Evolutionary conservation across 2,113 vertebrate genomes (phyloP).

Genomic region (Jacana jacana): DNA sequence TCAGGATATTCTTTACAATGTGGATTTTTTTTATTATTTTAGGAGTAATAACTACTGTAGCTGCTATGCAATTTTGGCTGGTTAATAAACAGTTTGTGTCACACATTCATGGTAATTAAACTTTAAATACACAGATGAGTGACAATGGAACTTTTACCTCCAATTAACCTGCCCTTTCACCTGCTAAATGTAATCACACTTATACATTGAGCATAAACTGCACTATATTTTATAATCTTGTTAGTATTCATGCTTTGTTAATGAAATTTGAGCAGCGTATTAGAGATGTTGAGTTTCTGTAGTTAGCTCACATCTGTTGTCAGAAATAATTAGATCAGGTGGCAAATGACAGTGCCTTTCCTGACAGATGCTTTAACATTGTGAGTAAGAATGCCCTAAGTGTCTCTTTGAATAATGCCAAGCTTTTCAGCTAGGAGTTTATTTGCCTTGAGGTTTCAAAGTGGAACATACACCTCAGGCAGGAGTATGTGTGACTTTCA

Average conservation of each 20-base stretch:
- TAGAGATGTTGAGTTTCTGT: conserved; percentile 11
- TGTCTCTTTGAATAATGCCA: conserved; percentile 27
- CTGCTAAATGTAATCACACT: neutral
- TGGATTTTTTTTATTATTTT: neutral
- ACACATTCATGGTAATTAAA: neutral
- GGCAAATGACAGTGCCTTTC: conserved; percentile 28
- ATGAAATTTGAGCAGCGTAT: conserved; percentile 41
- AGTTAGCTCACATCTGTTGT: conserved; percentile 35
- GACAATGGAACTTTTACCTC: neutral
- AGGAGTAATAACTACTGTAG: neutral
- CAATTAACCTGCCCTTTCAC: conserved; percentile 33
- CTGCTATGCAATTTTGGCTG: neutral
- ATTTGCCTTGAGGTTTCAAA: conserved; percentile 14
- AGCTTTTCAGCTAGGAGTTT: conserved; percentile 6
- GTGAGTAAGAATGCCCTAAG: neutral
- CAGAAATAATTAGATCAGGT: conserved; percentile 60
- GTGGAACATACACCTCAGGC: neutral
- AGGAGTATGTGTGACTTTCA: neutral
- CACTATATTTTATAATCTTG: conserved; percentile 15
- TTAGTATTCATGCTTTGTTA: conserved; percentile 53
- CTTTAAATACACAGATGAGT: neutral
- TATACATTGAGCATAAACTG: neutral
- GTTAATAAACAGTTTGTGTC: neutral
- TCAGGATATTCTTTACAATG: neutral
- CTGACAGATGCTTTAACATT: conserved; percentile 38